Evolutionary conservation across 2,888 invertebrate genomes (phyloP).

Genomic region (Xylota sylvarum): DNA sequence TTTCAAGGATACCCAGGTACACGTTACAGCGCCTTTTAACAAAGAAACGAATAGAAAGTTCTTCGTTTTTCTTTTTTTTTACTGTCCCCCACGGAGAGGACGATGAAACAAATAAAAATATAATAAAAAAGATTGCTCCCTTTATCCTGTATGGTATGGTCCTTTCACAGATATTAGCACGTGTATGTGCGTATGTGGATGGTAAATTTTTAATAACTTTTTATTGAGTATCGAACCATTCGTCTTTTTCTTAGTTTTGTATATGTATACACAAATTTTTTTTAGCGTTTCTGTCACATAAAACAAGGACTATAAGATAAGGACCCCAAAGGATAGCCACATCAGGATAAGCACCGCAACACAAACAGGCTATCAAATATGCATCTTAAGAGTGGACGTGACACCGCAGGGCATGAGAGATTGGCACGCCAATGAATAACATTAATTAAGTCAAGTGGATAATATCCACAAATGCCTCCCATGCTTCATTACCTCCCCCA

Average conservation of each 20-base stretch:
- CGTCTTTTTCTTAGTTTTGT: conserved; percentile 16
- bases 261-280: background rate
- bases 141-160: background rate
- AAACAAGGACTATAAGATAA: background rate
- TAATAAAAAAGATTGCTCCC: conserved; percentile 33
- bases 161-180: conserved; percentile 19
- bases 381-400: conserved; percentile 21
- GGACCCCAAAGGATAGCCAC: conserved; percentile 7
- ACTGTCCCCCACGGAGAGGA: conserved; percentile 47
- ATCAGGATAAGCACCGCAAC: conserved; percentile 9
- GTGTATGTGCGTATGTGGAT: conserved; percentile 20
- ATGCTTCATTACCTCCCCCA: conserved; percentile 29
- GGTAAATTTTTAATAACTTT: conserved; percentile 59
- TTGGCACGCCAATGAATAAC: conserved; percentile 55
- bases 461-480: conserved; percentile 53
- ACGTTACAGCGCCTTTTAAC: background rate
- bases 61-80: conserved; percentile 30
- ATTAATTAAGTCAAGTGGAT: conserved; percentile 69
- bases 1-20: conserved; percentile 6
- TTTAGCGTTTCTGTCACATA: background rate
- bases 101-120: conserved; percentile 47
- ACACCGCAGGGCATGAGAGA: conserved; percentile 9
- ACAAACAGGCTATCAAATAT: conserved; percentile 42
- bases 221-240: conserved; percentile 47
- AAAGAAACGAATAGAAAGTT: conserved; percentile 46